Conservation (phyloP, 1,140 invertebrate species). For the Gonioctena quinquepunctata region DNA sequence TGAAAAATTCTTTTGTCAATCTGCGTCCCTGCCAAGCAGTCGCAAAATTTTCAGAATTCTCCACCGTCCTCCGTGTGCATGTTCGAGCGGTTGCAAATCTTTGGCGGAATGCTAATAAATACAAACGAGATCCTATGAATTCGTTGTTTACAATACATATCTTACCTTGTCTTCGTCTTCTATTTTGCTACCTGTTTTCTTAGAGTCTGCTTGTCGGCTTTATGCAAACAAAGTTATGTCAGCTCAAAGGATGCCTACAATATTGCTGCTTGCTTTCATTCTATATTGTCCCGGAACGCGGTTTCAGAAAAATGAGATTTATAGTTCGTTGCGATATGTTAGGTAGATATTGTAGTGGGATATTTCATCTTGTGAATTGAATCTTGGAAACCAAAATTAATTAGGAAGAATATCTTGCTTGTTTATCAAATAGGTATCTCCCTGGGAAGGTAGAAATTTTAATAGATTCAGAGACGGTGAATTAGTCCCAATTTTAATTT, state of each 20-base stretch:
- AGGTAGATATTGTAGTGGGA: too few relatives aligned
- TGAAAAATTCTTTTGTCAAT: background rate
- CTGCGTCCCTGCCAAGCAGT: background rate
- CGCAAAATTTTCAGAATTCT: constrained; percentile 1
- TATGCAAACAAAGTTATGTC: background rate
- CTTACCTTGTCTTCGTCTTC: constrained; percentile 6
- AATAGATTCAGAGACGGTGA: too few relatives aligned
- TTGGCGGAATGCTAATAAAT: constrained; percentile 10
- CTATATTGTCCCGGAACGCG: too few relatives aligned
- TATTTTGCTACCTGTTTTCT: constrained; percentile 4
- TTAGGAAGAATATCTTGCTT: too few relatives aligned
- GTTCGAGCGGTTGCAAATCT: constrained; percentile 5
- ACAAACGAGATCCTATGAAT: constrained; percentile 9
- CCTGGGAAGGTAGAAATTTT: too few relatives aligned
- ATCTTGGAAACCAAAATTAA: too few relatives aligned
- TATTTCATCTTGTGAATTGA: background rate
- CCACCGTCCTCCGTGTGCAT: background rate
- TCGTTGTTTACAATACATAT: constrained; percentile 3
- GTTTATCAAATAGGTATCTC: too few relatives aligned
- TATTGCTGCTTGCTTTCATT: too few relatives aligned
- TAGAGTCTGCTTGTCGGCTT: background rate
- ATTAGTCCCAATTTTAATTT: too few relatives aligned
- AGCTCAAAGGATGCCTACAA: background rate
- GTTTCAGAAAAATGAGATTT: too few relatives aligned
- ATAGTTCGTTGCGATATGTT: too few relatives aligned